A percentile compares a stretch with the other conserved stretches of the same genome.
Evolutionary conservation across 1,140 invertebrate genomes (phyloP).

Genomic region (Drosophila novamexicana): DNA sequence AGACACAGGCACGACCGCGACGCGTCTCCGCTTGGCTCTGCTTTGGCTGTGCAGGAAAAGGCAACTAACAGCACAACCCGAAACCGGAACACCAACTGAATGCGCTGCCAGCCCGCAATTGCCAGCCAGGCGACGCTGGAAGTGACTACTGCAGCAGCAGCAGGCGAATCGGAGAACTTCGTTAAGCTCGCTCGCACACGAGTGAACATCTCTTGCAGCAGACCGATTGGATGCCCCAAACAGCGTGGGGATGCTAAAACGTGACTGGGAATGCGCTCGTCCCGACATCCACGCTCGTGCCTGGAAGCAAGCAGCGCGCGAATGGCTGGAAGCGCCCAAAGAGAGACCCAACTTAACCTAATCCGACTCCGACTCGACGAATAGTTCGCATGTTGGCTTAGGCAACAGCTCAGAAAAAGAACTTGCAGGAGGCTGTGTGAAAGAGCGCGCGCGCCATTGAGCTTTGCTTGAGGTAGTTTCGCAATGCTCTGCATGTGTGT

Average conservation of each 20-base stretch:
- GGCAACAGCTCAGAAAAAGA: constrained; percentile 10
- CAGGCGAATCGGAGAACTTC: constrained; percentile 15
- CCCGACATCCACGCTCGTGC: constrained; percentile 1
- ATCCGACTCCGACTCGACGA: not conserved
- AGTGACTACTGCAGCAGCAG: constrained; percentile 55
- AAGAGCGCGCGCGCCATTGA: constrained; percentile 25
- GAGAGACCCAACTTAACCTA: not conserved
- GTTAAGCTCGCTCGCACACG: constrained; percentile 14
- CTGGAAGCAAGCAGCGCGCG: constrained; percentile 22
- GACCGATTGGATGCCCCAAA: constrained; percentile 36
- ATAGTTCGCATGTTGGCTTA: constrained; percentile 18
- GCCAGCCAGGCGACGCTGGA: constrained; percentile 72
- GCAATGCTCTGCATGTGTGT: not conserved
- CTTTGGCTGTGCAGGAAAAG: constrained; percentile 78
- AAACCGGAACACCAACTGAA: constrained; percentile 85
- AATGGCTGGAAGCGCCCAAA: constrained; percentile 7
- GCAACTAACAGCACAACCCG: constrained; percentile 85
- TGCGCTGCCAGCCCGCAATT: constrained; percentile 67
- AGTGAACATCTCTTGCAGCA: constrained; percentile 42
- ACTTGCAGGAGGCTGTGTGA: constrained; percentile 24
- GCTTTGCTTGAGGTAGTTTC: constrained; percentile 50
- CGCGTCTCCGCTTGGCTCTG: constrained; percentile 57
- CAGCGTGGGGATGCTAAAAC: constrained; percentile 28
- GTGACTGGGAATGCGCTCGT: constrained; percentile 30
- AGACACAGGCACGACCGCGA: constrained; percentile 51